phyloP scores from a whole-genome alignment of 2,113 vertebrate genomes.

The Eurystomus gularis region DNA sequence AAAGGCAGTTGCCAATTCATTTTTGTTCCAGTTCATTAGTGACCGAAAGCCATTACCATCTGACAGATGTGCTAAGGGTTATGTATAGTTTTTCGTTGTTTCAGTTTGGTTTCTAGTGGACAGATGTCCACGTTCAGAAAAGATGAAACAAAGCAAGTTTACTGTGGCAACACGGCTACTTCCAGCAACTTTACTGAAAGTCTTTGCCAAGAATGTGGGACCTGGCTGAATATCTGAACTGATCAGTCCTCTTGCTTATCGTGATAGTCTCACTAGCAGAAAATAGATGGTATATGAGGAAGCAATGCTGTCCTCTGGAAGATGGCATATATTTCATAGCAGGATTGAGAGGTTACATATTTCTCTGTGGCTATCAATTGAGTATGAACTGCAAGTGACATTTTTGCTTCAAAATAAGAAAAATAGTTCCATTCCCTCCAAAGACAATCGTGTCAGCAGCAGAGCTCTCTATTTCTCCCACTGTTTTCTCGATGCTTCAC shows the following conservation, averaged over 20 bases:
- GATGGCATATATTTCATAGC: background rate
- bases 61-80: slow-evolving; percentile 1
- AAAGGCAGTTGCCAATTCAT: background rate
- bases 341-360: background rate
- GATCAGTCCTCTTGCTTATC: background rate
- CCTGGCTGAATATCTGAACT: background rate
- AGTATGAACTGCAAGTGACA: background rate
- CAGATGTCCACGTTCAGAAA: background rate
- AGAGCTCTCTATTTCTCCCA: background rate
- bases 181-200: background rate
- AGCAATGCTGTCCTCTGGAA: background rate
- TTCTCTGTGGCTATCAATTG: background rate
- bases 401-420: slow-evolving; percentile 3
- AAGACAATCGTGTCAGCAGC: background rate
- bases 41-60: background rate
- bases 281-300: background rate
- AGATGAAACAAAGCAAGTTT: background rate
- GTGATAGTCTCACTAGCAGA: background rate
- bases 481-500: background rate
- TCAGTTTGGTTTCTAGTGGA: background rate
- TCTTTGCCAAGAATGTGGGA: background rate
- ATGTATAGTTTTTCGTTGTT: background rate
- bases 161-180: background rate
- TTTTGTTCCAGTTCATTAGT: slow-evolving; percentile 33
- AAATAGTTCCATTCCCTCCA: background rate